These are phyloP conservation scores for Siphamia tubifer DNA, from an alignment of 2,113 vertebrate genomes.

Conservation along the genomic window DNA sequence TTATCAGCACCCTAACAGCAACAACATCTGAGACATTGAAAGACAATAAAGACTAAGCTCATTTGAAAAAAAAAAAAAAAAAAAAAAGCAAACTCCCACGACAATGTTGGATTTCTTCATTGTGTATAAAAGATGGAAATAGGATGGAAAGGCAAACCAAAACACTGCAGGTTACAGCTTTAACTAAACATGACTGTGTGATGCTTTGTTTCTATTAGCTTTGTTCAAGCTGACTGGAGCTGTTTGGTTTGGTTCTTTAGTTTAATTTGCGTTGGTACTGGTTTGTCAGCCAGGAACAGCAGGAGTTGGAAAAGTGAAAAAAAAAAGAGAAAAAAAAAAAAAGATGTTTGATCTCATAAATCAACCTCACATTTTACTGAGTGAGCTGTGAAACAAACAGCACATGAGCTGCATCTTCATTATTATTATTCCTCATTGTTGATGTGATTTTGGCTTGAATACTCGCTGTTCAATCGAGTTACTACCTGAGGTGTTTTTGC, in stretches of 20 bases:
- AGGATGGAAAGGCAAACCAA: not conserved
- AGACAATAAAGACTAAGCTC: too few relatives aligned
- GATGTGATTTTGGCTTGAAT: not conserved
- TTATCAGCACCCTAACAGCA: too few relatives aligned
- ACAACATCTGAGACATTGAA: too few relatives aligned
- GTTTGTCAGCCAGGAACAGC: constrained; percentile 12
- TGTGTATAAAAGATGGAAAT: not conserved
- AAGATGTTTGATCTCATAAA: constrained; percentile 1
- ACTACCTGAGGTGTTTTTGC: not conserved
- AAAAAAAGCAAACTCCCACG: too few relatives aligned
- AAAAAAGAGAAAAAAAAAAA: too few relatives aligned
- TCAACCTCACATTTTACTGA: not conserved
- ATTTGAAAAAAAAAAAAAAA: too few relatives aligned
- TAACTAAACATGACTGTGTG: not conserved
- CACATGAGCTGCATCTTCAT: not conserved
- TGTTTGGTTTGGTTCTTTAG: constrained; percentile 11
- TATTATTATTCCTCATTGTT: not conserved
- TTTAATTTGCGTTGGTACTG: not conserved
- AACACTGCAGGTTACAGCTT: not conserved
- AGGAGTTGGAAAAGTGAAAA: too few relatives aligned
- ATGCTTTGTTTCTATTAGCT: constrained; percentile 16
- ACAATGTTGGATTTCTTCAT: too few relatives aligned
- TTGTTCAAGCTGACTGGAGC: constrained; percentile 19
- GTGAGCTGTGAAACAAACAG: not conserved
- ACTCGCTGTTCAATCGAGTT: not conserved